Percentiles rank a stretch among this genome's conserved stretches.
phyloP scores from a whole-genome alignment of 2,888 invertebrate species.

The Labia minor region DNA sequence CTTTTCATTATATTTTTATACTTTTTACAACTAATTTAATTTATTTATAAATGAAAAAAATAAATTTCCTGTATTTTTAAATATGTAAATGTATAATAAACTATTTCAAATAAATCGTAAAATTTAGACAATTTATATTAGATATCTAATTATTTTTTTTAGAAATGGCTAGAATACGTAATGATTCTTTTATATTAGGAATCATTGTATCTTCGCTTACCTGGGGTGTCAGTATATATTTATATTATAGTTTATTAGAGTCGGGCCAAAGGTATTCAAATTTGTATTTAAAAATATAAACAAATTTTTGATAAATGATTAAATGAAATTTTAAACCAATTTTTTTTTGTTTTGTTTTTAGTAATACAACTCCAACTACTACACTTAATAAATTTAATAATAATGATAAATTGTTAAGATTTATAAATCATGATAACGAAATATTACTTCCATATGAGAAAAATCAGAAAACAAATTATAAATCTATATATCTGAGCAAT shows the following conservation, averaged over 20 bases:
- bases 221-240: constrained; percentile 60
- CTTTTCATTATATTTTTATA: too few relatives aligned
- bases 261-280: constrained; percentile 14
- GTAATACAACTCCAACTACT: constrained; percentile 9
- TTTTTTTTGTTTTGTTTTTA: neutral
- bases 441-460: constrained; percentile 28
- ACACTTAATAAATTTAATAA: neutral
- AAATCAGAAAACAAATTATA: constrained; percentile 27
- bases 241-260: constrained; percentile 52
- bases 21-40: too few relatives aligned
- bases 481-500: constrained; percentile 34
- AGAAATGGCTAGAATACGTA: constrained; percentile 28
- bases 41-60: too few relatives aligned
- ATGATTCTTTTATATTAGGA: constrained; percentile 57
- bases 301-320: neutral
- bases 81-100: too few relatives aligned
- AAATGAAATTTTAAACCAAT: neutral
- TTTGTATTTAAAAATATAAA: constrained; percentile 13
- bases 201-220: constrained; percentile 62
- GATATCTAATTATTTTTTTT: too few relatives aligned
- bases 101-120: too few relatives aligned
- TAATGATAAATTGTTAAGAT: neutral
- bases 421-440: constrained; percentile 24
- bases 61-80: too few relatives aligned
- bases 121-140: too few relatives aligned